A percentile compares a stretch with the other conserved stretches of the same genome.
Conservation (phyloP, 2,888 invertebrate genomes). For the Eurois occulta region DNA sequence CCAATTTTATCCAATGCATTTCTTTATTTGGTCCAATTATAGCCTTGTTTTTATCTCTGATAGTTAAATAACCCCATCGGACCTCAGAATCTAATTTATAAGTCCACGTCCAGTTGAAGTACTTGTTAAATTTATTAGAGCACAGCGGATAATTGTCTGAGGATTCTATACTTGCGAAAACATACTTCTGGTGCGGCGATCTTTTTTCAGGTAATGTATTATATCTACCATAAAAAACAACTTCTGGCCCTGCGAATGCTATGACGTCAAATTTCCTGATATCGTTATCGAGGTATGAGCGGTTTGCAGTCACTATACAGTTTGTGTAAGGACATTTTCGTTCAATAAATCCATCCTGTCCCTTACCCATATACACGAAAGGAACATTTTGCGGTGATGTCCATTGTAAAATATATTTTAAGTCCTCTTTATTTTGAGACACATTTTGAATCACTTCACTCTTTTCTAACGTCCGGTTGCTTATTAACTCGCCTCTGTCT, state of each 20-base stretch:
- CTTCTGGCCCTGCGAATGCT: slow-evolving; percentile 78
- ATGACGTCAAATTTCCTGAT: slow-evolving; percentile 79
- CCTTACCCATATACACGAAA: slow-evolving; percentile 74
- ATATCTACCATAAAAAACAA: slow-evolving; percentile 39
- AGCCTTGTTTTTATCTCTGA: slow-evolving; percentile 69
- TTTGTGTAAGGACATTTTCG: slow-evolving; percentile 78
- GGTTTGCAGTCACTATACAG: slow-evolving; percentile 79
- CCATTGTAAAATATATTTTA: slow-evolving; percentile 79
- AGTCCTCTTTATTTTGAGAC: slow-evolving; percentile 14
- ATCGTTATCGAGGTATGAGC: slow-evolving; percentile 67
- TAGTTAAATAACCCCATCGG: slow-evolving; percentile 74
- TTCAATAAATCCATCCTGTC: slow-evolving; percentile 71
- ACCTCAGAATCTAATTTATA: slow-evolving; percentile 79
- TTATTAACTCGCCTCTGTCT: slow-evolving; percentile 13
- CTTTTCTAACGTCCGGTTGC: background rate
- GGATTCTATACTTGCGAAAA: slow-evolving; percentile 80
- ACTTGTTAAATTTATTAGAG: slow-evolving; percentile 69
- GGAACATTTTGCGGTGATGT: slow-evolving; percentile 71
- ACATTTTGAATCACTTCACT: slow-evolving; percentile 26
- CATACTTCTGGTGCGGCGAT: slow-evolving; percentile 77
- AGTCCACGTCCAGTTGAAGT: slow-evolving; percentile 84
- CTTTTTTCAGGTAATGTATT: slow-evolving; percentile 69
- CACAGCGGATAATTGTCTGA: slow-evolving; percentile 75
- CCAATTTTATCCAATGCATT: slow-evolving; percentile 74
- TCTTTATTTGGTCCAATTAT: slow-evolving; percentile 73